Base-by-base conservation (phyloP, 1,140 invertebrate genomes). In the Atta colombica region DNA sequence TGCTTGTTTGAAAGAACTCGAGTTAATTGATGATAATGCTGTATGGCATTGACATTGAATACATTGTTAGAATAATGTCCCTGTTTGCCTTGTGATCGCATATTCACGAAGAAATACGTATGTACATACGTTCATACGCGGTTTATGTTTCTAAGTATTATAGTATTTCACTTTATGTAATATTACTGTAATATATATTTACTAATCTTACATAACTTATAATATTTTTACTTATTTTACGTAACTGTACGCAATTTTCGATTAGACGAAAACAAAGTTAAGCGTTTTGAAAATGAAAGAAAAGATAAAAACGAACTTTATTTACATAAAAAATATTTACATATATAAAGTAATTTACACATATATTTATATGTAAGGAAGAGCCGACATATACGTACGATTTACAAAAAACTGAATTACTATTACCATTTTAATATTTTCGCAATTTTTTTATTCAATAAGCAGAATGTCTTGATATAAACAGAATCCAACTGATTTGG, bases 1-100 rank as follows among this genome's bases (percentile, higher is more conserved):
- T 16, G 39, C 65, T 87, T 87, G 69, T 77, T 74, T 58, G 4
- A 72, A 86, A 78, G 31, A 72, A 68, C 35, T 78, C 31, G 18
- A 31, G 58, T 65, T 78, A 86, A 85, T 85, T 58, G 58, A 65
- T 60, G 55, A 85, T 77, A 71, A 75, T 53, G 39, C 12, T n/a
- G 28, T n/a, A 55, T 45, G 31, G 6, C 81, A 68, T 60, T 68
- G 87, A 72, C 87, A 88, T 69, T 85, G 80, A 85, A 60, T n/a
- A 39, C 31, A 74, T 72, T 77, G 49, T 77, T 75, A 58, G 35
- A 68, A 71, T 35, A 60, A 78, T 25, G 72, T 63, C 1, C 65
- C 39, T 77, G 28, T 85, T 35, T 60, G 28, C 21, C 12, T n/a
- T 10, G 12, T 5, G 53, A n/a, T 21, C n/a, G n/a, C 4, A 25